These are phyloP conservation scores for Pocillopora grandis DNA, from an alignment of 92 coral and sea anemone genomes.

Conservation along the genomic window DNA sequence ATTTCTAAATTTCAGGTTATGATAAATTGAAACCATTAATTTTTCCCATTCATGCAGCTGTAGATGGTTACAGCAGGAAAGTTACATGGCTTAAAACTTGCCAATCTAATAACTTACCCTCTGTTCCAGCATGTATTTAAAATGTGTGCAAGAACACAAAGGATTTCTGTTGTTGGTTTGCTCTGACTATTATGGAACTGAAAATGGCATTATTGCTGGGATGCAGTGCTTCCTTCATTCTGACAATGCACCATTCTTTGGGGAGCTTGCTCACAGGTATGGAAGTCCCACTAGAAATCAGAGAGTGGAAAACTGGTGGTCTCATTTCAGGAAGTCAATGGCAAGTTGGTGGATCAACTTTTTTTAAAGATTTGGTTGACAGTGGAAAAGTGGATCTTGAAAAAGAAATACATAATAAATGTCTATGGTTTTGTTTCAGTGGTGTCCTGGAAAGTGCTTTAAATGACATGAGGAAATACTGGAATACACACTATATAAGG, in stretches of 20 bases:
- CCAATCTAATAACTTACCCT: conserved; percentile 51
- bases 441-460: conserved; percentile 42
- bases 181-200: conserved; percentile 56
- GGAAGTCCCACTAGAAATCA: conserved; percentile 49
- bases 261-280: conserved; percentile 45
- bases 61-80: conserved; percentile 63
- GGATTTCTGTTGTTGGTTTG: conserved; percentile 51
- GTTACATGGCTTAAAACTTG: conserved; percentile 54
- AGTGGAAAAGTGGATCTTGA: conserved; percentile 49
- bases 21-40: conserved; percentile 53
- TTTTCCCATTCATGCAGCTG: conserved; percentile 55
- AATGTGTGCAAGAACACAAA: conserved; percentile 40
- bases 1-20: conserved; percentile 34
- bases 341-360: conserved; percentile 40
- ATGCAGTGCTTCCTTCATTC: conserved; percentile 56
- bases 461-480: conserved; percentile 47
- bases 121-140: conserved; percentile 44
- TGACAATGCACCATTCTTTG: conserved; percentile 41
- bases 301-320: conserved; percentile 44
- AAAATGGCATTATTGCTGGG: conserved; percentile 62
- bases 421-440: conserved; percentile 59
- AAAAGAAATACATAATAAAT: conserved; percentile 45
- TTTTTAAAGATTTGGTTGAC: conserved; percentile 55
- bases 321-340: conserved; percentile 20
- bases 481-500: conserved; percentile 65